Base-by-base conservation (phyloP, 2,888 invertebrate species). In the Plagodis dolabraria region DNA sequence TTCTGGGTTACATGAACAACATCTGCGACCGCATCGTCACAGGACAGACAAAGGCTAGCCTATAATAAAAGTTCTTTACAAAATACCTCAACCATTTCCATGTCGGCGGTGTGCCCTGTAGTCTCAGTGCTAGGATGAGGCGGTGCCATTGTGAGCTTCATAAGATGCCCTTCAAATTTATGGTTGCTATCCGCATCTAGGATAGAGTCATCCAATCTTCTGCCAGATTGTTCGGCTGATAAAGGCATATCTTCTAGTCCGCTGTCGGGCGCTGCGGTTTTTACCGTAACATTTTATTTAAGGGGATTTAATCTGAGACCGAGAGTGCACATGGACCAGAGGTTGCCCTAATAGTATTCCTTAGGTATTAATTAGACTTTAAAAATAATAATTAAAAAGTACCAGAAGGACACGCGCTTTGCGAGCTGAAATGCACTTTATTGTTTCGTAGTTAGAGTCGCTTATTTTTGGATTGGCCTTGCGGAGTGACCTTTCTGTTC, bases 181-280 rank as follows among this genome's bases (percentile, higher is more conserved):
- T 82, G 76, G 33, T 82, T 75, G n/a, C 80, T 82, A 2, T 84
- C 76, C 0, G 85, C 79, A 11, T 85, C 76, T 35, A 79, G 71
- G 2, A 89, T 72, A 0, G 86, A 82, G 59, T 88, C 83, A 0
- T 88, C 88, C 35, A 88, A 63, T 40, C 86, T 77, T 12, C 88
- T 75, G 0, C 82, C 83, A 2, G 86, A 79, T 6, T 6, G 40
- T 10, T 40, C 40, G 40, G 7, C 7, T 8, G 68, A 65, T 8
- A 73, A 5, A 0, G 78, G 63, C 9, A 63, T 52, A 35, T 67
- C 53, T 0, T 66, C 64, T 7, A 74, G 47, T 0, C 74, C 77
- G 0, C 74, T 76, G 0, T 71, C 75, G 0, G 74, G 58, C 0
- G 63, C 57, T 11, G 66, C 79, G 0, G 80, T 80, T 53, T 72